These are phyloP conservation scores for Sorex fumeus DNA, from an alignment of 2,113 vertebrate species.

Conservation along the genomic window DNA sequence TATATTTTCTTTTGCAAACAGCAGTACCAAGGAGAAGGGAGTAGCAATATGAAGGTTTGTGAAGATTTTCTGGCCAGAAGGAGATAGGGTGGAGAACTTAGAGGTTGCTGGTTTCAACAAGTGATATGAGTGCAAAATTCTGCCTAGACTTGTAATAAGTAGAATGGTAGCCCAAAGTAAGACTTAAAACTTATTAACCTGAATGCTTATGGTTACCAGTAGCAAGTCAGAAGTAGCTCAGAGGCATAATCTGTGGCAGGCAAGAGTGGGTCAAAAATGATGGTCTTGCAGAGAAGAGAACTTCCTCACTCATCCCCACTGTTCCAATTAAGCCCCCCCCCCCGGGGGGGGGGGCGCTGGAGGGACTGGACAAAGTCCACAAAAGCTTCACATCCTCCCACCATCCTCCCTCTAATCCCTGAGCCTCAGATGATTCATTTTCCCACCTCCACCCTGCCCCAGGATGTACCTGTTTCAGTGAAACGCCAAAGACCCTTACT, in stretches of 20 bases:
- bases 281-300: neutral
- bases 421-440: neutral
- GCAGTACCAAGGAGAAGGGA: neutral
- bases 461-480: neutral
- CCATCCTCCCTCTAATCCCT: neutral
- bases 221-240: neutral
- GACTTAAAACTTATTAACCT: neutral
- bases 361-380: neutral
- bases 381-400: neutral
- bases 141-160: constrained; percentile 11
- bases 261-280: neutral
- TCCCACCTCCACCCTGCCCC: too few species aligned
- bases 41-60: neutral
- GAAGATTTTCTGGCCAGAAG: constrained; percentile 2
- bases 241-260: neutral
- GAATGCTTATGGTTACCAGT: neutral
- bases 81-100: neutral
- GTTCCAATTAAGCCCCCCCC: neutral
- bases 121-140: neutral
- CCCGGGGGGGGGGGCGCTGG: too few species aligned
- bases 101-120: neutral
- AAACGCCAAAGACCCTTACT: neutral
- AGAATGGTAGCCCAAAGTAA: neutral
- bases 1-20: constrained; percentile 18
- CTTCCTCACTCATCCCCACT: neutral